phyloP scores from a whole-genome alignment of 2,888 invertebrate genomes.

The Chrysomela aeneicollis region DNA sequence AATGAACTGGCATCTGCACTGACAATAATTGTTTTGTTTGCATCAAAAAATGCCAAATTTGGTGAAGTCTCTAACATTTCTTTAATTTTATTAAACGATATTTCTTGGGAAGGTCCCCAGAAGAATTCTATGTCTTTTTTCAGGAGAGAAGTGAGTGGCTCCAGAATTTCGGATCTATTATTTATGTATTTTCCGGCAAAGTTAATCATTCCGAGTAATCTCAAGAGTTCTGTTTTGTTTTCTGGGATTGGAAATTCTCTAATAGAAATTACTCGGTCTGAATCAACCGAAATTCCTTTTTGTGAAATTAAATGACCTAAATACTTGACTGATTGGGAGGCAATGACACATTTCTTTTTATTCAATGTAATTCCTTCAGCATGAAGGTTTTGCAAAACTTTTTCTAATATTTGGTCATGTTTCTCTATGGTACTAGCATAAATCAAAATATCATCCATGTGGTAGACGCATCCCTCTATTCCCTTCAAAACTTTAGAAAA shows the following conservation, averaged over 20 bases:
- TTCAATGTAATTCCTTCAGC: too few relatives aligned
- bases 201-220: too few relatives aligned
- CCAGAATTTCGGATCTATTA: too few relatives aligned
- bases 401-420: constrained; percentile 38
- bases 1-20: constrained; percentile 45
- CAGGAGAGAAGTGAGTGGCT: constrained; percentile 19
- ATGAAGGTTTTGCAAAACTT: constrained; percentile 16
- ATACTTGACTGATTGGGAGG: neutral
- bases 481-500: neutral
- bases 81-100: neutral
- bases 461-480: neutral
- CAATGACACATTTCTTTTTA: neutral
- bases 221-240: too few relatives aligned
- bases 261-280: constrained; percentile 14
- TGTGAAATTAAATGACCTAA: constrained; percentile 2
- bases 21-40: constrained; percentile 33
- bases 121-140: constrained; percentile 21
- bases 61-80: too few relatives aligned
- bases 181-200: too few relatives aligned
- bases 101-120: neutral
- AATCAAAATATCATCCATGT: constrained; percentile 12
- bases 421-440: constrained; percentile 36
- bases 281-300: neutral
- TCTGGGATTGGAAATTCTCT: too few relatives aligned
- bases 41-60: constrained; percentile 50